Conservation (phyloP, 2,113 vertebrate species). For the Hyla sarda region DNA sequence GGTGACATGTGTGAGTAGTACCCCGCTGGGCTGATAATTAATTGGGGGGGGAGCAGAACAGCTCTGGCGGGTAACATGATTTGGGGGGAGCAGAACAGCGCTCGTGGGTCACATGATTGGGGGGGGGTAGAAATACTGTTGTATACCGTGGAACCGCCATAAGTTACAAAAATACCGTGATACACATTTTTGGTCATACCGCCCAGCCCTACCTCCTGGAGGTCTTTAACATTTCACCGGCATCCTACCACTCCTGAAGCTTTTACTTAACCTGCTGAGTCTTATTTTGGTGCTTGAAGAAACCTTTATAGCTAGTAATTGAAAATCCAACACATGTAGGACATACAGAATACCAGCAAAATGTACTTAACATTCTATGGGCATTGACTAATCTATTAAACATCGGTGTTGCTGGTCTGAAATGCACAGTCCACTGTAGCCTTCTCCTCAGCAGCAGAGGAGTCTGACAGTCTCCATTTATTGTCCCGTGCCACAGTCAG, state of each 20-base stretch:
- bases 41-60: too few relatives aligned
- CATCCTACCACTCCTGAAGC: not conserved
- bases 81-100: too few relatives aligned
- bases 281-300: not conserved
- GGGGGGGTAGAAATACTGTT: too few relatives aligned
- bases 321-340: constrained; percentile 49
- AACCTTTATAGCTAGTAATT: not conserved
- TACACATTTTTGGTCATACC: too few relatives aligned
- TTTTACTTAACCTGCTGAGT: not conserved
- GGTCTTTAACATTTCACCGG: not conserved
- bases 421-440: constrained; percentile 12
- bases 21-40: too few relatives aligned
- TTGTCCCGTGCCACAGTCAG: constrained; percentile 72
- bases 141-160: too few relatives aligned
- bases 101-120: too few relatives aligned
- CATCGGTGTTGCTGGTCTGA: not conserved
- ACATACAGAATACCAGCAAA: constrained; percentile 87
- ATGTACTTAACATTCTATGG: constrained; percentile 68
- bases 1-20: too few relatives aligned
- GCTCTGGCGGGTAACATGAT: too few relatives aligned
- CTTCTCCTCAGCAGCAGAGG: not conserved
- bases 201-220: too few relatives aligned
- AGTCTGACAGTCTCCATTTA: constrained; percentile 27
- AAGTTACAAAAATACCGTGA: too few relatives aligned
- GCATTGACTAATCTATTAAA: constrained; percentile 43